phyloP scores from a whole-genome alignment of 23 tunicate genomes.

The Ascidia mentula region DNA sequence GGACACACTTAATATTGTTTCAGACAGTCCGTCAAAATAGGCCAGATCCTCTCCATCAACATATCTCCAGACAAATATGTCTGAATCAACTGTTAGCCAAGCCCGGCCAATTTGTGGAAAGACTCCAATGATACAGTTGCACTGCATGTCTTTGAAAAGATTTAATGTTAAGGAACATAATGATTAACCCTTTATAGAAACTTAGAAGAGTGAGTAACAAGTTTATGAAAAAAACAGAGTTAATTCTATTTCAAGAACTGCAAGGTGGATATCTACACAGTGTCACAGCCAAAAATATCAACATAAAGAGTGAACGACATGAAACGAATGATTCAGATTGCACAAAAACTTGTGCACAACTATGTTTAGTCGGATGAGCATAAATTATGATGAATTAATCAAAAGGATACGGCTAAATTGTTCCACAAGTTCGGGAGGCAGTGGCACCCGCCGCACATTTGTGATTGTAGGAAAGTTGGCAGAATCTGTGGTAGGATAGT shows the following conservation, averaged over 20 bases:
- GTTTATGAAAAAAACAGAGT: too few species aligned
- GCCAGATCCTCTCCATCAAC: slow-evolving; percentile 93
- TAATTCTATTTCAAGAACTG: too few species aligned
- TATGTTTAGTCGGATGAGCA: too few species aligned
- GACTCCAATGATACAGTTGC: slow-evolving; percentile 85
- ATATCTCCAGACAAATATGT: slow-evolving; percentile 97
- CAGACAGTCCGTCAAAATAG: slow-evolving; percentile 91
- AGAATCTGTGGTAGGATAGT: slow-evolving; percentile 57
- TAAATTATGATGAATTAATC: too few species aligned
- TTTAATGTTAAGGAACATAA: not conserved
- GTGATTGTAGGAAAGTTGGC: slow-evolving; percentile 67
- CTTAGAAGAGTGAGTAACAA: too few species aligned
- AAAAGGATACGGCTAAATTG: slow-evolving; percentile 98
- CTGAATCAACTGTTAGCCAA: slow-evolving; percentile 98
- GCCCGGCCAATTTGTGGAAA: slow-evolving; percentile 94
- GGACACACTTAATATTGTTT: slow-evolving; percentile 90
- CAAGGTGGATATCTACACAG: too few species aligned
- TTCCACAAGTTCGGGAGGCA: slow-evolving; percentile 97
- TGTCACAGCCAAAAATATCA: not conserved
- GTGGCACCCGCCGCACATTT: slow-evolving; percentile 57
- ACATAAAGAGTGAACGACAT: too few species aligned
- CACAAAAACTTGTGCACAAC: too few species aligned
- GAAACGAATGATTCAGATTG: too few species aligned
- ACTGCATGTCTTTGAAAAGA: slow-evolving; percentile 76
- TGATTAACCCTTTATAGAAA: too few species aligned